Conservation (phyloP, 2,888 invertebrate species). For the Drosophila peninsularis region DNA sequence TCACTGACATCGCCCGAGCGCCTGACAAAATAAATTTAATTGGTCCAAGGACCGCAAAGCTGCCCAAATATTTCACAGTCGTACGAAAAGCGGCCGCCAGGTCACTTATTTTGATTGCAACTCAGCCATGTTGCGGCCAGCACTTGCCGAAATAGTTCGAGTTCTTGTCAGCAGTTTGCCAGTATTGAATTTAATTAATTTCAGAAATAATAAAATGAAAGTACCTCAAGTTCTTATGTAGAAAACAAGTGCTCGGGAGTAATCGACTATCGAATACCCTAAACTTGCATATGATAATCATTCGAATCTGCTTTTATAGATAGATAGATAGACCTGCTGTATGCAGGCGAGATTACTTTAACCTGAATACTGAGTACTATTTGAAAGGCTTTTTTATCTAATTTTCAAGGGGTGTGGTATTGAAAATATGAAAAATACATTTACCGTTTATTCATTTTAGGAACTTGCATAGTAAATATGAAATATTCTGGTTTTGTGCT, state of each 20-base stretch:
- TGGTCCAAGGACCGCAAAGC: constrained; percentile 62
- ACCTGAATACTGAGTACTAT: too few species aligned
- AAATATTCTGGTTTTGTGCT: too few species aligned
- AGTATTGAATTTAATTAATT: constrained; percentile 1
- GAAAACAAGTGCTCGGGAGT: not conserved
- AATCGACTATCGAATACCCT: not conserved
- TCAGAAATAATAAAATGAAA: not conserved
- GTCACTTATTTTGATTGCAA: constrained; percentile 17
- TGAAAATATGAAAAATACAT: too few species aligned
- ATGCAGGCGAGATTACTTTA: too few species aligned
- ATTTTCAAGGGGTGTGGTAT: too few species aligned
- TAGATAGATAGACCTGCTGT: too few species aligned
- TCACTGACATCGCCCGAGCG: constrained; percentile 51
- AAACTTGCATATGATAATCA: too few species aligned
- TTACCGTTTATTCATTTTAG: too few species aligned
- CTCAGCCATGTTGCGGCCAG: constrained; percentile 10
- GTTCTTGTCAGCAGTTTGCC: not conserved
- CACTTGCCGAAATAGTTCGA: not conserved
- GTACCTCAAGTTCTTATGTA: not conserved
- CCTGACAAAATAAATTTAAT: constrained; percentile 70
- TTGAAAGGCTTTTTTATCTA: too few species aligned
- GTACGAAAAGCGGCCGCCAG: constrained; percentile 17
- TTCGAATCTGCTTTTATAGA: too few species aligned
- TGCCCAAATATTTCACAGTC: constrained; percentile 29
- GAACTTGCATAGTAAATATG: too few species aligned